Evolutionary conservation across 2,113 vertebrate genomes (phyloP).

Genomic region (Romanogobio albipinnatus): DNA sequence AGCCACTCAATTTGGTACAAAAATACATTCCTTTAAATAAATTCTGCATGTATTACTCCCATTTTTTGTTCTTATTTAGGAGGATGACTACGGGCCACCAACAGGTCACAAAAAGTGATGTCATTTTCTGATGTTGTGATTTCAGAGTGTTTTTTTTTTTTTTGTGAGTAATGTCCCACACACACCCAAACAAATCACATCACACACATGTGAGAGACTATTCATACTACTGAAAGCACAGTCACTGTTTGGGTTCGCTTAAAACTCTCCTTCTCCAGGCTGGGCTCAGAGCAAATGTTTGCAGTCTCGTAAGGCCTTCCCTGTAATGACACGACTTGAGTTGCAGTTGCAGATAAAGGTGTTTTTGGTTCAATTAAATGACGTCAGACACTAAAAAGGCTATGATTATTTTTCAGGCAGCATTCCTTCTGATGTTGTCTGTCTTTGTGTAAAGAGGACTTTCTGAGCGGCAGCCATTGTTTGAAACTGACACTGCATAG

Average conservation of each 20-base stretch:
- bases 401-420: background rate
- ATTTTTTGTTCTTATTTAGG: too few species aligned
- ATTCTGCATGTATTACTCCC: background rate
- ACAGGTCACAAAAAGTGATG: slow-evolving; percentile 34
- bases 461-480: background rate
- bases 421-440: background rate
- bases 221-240: background rate
- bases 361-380: background rate
- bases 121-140: slow-evolving; percentile 19
- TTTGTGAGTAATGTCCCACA: slow-evolving; percentile 48
- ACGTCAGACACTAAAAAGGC: background rate
- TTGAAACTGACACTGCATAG: background rate
- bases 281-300: background rate
- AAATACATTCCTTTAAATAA: background rate
- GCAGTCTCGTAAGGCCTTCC: background rate
- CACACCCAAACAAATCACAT: slow-evolving; percentile 59
- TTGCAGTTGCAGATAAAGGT: background rate
- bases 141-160: slow-evolving; percentile 13
- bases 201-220: slow-evolving; percentile 23
- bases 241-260: slow-evolving; percentile 20
- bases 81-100: slow-evolving; percentile 21
- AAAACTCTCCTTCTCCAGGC: slow-evolving; percentile 29
- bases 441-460: background rate
- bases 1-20: background rate
- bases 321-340: background rate